phyloP scores from a whole-genome alignment of 2,113 vertebrate species.

The Lepisosteus osseus region DNA sequence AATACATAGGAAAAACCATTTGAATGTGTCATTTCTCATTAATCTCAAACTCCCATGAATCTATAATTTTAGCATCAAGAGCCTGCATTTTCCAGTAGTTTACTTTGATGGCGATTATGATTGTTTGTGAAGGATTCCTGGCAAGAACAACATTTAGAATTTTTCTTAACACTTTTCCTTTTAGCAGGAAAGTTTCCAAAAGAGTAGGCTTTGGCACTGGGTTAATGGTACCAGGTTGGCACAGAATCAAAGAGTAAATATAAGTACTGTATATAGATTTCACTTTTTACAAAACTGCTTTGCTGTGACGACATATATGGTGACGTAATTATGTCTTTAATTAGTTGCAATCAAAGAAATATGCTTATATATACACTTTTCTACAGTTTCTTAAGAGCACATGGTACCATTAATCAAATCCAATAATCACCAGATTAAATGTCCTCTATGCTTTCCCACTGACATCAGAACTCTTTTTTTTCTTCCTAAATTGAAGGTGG shows the following conservation, averaged over 20 bases:
- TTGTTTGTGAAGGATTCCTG: constrained; percentile 15
- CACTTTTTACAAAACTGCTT: not conserved
- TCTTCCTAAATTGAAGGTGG: too few species aligned
- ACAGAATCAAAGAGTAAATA: not conserved
- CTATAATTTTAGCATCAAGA: not conserved
- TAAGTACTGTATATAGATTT: not conserved
- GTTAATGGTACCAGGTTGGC: not conserved
- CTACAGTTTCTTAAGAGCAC: too few species aligned
- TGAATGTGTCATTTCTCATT: not conserved
- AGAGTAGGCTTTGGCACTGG: not conserved
- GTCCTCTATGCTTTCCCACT: too few species aligned
- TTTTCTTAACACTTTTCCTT: not conserved
- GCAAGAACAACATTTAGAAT: not conserved
- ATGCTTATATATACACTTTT: too few species aligned
- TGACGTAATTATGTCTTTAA: not conserved
- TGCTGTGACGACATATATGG: not conserved
- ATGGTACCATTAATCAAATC: too few species aligned
- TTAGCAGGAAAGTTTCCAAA: constrained; percentile 1
- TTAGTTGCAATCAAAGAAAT: not conserved
- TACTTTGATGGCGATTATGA: constrained; percentile 15
- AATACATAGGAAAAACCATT: not conserved
- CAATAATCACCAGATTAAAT: too few species aligned
- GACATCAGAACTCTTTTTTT: too few species aligned
- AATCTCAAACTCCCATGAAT: constrained; percentile 5
- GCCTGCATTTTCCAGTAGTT: not conserved